phyloP scores from a whole-genome alignment of 2,888 invertebrate species.

The Polydrusus pterygomalis region DNA sequence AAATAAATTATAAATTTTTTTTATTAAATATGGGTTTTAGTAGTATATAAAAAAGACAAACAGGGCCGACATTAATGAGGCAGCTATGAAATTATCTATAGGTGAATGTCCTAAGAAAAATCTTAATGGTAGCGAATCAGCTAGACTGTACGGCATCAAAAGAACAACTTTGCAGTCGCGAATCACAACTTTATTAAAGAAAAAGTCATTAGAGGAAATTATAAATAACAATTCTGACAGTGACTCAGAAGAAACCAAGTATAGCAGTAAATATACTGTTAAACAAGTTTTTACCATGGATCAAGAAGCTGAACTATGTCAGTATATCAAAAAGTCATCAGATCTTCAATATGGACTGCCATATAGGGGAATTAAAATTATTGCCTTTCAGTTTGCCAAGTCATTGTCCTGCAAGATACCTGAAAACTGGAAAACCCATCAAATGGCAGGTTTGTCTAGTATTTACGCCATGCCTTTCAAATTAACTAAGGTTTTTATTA shows the following conservation, averaged over 20 bases:
- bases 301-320: constrained; percentile 28
- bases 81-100: constrained; percentile 24
- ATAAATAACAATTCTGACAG: neutral
- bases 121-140: constrained; percentile 20
- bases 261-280: constrained; percentile 6
- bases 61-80: constrained; percentile 34
- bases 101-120: constrained; percentile 24
- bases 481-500: neutral
- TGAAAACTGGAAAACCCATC: constrained; percentile 50
- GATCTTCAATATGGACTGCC: constrained; percentile 47
- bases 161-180: constrained; percentile 27
- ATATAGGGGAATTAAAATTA: constrained; percentile 36
- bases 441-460: constrained; percentile 34
- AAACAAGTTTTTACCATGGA: constrained; percentile 36
- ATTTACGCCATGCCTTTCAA: neutral
- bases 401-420: constrained; percentile 40
- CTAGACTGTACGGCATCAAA: constrained; percentile 10
- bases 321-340: constrained; percentile 43
- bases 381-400: constrained; percentile 51
- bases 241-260: neutral
- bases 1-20: neutral
- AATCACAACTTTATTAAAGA: constrained; percentile 34
- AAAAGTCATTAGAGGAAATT: constrained; percentile 17
- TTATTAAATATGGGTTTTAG: neutral
- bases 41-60: constrained; percentile 31